Evolutionary conservation across 2,113 vertebrate species (phyloP), one percentile per base, ranked within the genome.

Genomic region (Sinocyclocheilus anshuiensis): DNA sequence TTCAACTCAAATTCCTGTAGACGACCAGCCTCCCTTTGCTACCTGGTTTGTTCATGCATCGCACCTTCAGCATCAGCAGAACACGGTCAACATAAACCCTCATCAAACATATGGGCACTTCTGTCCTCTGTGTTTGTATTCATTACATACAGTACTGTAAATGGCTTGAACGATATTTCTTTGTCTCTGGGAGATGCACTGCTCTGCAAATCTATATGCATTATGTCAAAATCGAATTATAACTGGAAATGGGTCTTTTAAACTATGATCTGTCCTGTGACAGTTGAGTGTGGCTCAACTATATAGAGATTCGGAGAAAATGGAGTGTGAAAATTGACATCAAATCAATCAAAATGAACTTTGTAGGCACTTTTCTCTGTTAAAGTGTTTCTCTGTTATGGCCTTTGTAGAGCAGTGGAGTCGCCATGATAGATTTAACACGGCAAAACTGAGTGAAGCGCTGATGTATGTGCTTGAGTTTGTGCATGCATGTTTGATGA

Each of bases 311-410:
- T 76, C n/a, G 50, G 39, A 24, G 74, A 24, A 48, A 75, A 75
- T 48, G 72, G 39, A 76, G 12, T 76, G 42, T 76, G 20, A 1
- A 74, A 76, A 74, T n/a, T 45, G 71, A 74, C 71, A n/a, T 74
- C 11, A 74, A 45, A 76, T 76, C 74, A 76, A 76, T 76, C 42
- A 48, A 76, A 76, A 76, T 76, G n/a, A 76, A 76, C 74, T 76
- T 76, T 76, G 74, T 15, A 76, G n/a, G 11, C 74, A 76, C 74
- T 76, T 75, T 75, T 75, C 72, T 48, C 72, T 7, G 39, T n/a
- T 75, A 3, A 72, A 72, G 69, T 72, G 69, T 42, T 72, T 72
- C 69, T 72, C 33, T 39, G 18, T 71, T 71, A 22, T 20, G 18
- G 33, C 18, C 18, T 39, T 36, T 71, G 69, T 39, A 22, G 69